Percentiles rank a stretch among this genome's conserved stretches.
Evolutionary conservation across 2,888 invertebrate genomes (phyloP).

Genomic region (Xylota segnis): DNA sequence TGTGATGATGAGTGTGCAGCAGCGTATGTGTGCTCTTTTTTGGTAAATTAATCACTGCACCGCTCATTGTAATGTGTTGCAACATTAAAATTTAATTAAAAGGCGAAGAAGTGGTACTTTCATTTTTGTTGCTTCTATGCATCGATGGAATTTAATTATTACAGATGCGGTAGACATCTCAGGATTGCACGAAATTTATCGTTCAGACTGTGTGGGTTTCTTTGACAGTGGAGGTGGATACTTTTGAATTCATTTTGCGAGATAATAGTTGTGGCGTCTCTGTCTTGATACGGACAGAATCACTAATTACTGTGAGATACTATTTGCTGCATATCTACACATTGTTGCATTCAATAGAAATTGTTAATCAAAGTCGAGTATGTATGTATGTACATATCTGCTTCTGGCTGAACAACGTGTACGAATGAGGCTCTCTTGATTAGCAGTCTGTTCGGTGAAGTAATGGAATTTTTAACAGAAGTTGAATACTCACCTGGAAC

Average conservation of each 20-base stretch:
- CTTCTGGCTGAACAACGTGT: no score
- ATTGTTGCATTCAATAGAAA: no score
- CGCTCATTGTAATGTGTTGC: conserved; percentile 60
- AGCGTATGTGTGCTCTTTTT: conserved; percentile 19
- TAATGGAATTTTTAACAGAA: no score
- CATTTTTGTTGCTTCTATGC: conserved; percentile 38
- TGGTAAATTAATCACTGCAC: conserved; percentile 59
- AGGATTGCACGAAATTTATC: neutral
- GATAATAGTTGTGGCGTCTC: no score
- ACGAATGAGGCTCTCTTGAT: no score
- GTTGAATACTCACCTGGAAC: no score
- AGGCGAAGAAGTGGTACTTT: conserved; percentile 31
- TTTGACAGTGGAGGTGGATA: neutral
- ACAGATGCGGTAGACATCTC: conserved; percentile 17
- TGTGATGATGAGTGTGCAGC: conserved; percentile 2
- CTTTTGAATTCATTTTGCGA: neutral
- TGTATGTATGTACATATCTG: no score
- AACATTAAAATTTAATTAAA: conserved; percentile 75
- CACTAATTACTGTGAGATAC: no score
- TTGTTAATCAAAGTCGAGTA: no score
- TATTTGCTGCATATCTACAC: no score
- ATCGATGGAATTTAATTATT: conserved; percentile 70
- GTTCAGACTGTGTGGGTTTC: conserved; percentile 12
- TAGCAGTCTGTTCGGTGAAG: no score
- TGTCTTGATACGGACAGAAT: no score